Evolutionary conservation across 2,797 vertebrate genomes (phyloP).

Genomic region (Aratinga solstitialis): DNA sequence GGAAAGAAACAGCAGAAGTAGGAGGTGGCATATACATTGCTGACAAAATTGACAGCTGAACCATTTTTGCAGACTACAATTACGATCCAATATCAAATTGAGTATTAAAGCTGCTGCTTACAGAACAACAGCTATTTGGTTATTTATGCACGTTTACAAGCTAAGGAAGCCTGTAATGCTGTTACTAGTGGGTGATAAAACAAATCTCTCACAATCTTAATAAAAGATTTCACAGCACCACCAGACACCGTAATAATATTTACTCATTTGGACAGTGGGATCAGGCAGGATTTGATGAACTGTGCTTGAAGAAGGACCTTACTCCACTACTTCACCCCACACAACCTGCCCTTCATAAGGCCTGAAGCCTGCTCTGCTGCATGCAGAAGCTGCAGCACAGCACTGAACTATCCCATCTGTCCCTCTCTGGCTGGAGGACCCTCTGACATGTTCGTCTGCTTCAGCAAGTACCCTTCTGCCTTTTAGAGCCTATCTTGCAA

Average conservation of each 20-base stretch:
- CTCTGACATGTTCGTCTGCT: fast-evolving
- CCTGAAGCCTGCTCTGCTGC: background rate
- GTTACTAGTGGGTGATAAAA: background rate
- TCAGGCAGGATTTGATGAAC: background rate
- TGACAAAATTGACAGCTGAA: background rate
- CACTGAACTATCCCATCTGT: background rate
- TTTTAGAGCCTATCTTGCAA: background rate
- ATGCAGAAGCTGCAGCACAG: background rate
- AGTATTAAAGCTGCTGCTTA: background rate
- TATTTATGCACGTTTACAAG: background rate
- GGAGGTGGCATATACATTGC: background rate
- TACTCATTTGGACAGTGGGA: background rate
- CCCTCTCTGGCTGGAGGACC: background rate
- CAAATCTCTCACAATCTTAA: background rate
- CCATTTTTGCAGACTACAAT: background rate
- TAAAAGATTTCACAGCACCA: background rate
- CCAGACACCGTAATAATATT: background rate
- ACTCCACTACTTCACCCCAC: background rate
- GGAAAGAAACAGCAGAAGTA: background rate
- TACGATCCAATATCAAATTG: background rate
- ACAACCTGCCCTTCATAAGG: background rate
- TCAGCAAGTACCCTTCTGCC: background rate
- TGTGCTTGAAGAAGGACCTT: background rate
- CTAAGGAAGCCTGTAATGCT: background rate
- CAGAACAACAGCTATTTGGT: background rate